Evolutionary conservation across 2,888 invertebrate genomes (phyloP), one percentile per base, ranked within the genome.

Genomic region (Drosophila rubida): DNA sequence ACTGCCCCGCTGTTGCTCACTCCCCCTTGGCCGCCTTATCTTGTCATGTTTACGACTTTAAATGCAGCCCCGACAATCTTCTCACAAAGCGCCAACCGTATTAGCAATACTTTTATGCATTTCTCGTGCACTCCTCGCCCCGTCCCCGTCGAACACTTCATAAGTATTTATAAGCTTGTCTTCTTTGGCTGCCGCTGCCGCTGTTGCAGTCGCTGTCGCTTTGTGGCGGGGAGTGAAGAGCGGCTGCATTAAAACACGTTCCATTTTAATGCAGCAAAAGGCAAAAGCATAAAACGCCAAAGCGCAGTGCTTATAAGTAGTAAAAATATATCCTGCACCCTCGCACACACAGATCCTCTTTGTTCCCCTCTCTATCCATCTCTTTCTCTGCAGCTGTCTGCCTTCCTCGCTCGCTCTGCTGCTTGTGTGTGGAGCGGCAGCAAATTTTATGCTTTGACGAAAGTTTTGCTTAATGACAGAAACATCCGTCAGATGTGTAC

Each of bases 391-490:
- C 35, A 37, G 35, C 32, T n/a, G n/a, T 32, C 32, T 32, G 30
- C 13, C 13, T 0, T 19, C 13, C 7, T n/a, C 11, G 1, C 14
- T 35, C 22, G 39, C 11, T 32, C 13, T 25, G 32, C 42, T n/a
- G 22, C 9, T n/a, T 57, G 51, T 57, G 46, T 74, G 42, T 48
- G 72, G 65, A 70, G 37, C 69, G 69, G 14, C 57, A 54, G 64
- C 61, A 81, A 67, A 78, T 79, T 83, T 80, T 80, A 73, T 83
- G 79, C 79, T 80, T 80, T 83, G 77, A 80, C 76, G 80, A 81
- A 82, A 82, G 74, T 82, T 82, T 84, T 75, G 69, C 81, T 77
- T 84, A 84, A 82, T 82, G 82, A 81, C 78, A 80, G 68, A 78
- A 80, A 72, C 75, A 73, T 80, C 69, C 84, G 68, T 70, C 83